phyloP scores from a whole-genome alignment of 1,140 invertebrate genomes.

The Aphelinus certus region DNA sequence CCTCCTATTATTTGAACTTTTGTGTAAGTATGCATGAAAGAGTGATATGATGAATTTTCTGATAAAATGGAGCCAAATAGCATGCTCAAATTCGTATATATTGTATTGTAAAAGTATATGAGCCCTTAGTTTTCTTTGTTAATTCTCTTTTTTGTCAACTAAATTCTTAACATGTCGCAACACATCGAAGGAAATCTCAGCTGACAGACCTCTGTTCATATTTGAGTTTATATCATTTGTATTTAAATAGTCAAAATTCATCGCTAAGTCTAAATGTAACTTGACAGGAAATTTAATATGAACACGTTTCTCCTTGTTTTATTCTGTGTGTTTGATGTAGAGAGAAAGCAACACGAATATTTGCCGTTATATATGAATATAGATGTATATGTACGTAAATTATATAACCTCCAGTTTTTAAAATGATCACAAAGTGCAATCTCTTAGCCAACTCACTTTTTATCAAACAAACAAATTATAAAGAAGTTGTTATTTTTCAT shows the following conservation, averaged over 20 bases:
- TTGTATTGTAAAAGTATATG: too few species aligned
- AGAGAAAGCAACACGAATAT: constrained; percentile 35
- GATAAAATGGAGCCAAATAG: too few species aligned
- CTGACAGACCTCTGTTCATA: too few species aligned
- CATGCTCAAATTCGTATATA: too few species aligned
- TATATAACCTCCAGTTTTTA: constrained; percentile 59
- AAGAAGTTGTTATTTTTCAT: constrained; percentile 68
- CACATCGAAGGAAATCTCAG: too few species aligned
- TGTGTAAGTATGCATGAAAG: constrained; percentile 18
- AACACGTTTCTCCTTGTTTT: constrained; percentile 28
- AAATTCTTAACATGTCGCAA: too few species aligned
- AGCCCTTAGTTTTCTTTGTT: too few species aligned
- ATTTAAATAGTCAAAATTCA: too few species aligned
- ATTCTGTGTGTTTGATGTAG: constrained; percentile 26
- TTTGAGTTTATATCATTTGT: too few species aligned
- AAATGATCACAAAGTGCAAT: constrained; percentile 67
- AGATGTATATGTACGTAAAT: constrained; percentile 50
- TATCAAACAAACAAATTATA: constrained; percentile 60
- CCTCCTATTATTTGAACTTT: constrained; percentile 55
- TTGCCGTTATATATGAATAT: constrained; percentile 44
- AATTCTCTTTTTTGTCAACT: too few species aligned
- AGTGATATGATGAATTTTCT: not conserved
- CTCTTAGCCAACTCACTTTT: constrained; percentile 65
- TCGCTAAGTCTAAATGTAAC: too few species aligned
- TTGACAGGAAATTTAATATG: not conserved